Evolutionary conservation across 2,797 vertebrate genomes (phyloP), one percentile per base, ranked within the genome.

Genomic region (Coilia nasus): DNA sequence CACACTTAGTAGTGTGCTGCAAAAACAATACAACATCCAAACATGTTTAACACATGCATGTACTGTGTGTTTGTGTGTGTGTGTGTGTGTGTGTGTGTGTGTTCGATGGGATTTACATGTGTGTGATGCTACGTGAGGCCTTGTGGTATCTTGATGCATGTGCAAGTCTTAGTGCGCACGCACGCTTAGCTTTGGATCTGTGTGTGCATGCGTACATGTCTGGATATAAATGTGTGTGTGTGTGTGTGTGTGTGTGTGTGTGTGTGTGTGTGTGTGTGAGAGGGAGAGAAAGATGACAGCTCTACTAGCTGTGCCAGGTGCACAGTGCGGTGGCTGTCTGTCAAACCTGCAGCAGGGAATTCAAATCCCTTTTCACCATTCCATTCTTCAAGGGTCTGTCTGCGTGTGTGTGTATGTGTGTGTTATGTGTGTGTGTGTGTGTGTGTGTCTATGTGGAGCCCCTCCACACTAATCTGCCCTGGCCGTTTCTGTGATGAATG

Each of bases 401-500:
- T 41, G 35, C 5, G 35, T 41, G 35, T 41, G 88, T 88, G 82
- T 89, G 57, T 59, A 17, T n/a, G 57, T 59, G 57, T 59, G 57
- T 59, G 57, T 59, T 21, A n/a, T 21, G n/a, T 25, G 60, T 4
- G 59, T 23, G 60, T 25, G 60, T 62, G 60, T 25, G 60, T 62
- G 60, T 25, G 60, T 25, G 6, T 2, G 60, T n/a, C 21, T 2
- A 14, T 17, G 15, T 57, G 56, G 23, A 25, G 88, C 89, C 88
- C 87, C 81, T 89, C 89, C 87, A 85, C 83, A 82, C 87, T 90
- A 89, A 91, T 91, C 90, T 91, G 86, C 87, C 83, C 86, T 83
- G 87, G 88, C 87, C 87, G 85, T 89, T 88, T 90, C 86, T 85
- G 87, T 91, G 90, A 92, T 90, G 90, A 92, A 92, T 91, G 90